phyloP scores from a whole-genome alignment of 53 echinoderm and acorn worm genomes.

The Holothuria leucospilota region DNA sequence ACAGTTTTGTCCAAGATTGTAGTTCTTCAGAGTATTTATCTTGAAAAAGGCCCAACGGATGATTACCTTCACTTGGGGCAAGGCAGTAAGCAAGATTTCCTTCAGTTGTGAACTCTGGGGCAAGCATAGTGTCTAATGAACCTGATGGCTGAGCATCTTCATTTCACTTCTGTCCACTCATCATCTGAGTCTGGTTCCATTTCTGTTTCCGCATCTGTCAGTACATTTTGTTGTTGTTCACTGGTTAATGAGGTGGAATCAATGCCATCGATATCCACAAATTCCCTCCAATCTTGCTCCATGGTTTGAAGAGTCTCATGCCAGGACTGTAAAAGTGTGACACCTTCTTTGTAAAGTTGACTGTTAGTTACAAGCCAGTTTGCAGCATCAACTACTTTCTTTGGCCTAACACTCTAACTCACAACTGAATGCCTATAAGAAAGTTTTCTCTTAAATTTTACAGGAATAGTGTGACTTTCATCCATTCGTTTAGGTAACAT shows the following conservation, averaged over 20 bases:
- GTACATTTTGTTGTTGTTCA: neutral
- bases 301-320: neutral
- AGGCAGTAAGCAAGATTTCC: slow-evolving; percentile 30
- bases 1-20: no score
- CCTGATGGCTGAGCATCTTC: slow-evolving; percentile 32
- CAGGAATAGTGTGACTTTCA: slow-evolving; percentile 43
- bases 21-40: slow-evolving; percentile 54
- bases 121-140: slow-evolving; percentile 54
- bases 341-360: slow-evolving; percentile 49
- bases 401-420: slow-evolving; percentile 55
- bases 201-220: neutral
- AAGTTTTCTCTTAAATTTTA: slow-evolving; percentile 64
- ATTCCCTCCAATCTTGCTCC: slow-evolving; percentile 27
- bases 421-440: slow-evolving; percentile 34
- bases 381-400: slow-evolving; percentile 58
- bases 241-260: rapidly evolving
- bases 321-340: neutral
- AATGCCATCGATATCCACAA: neutral
- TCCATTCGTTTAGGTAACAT: slow-evolving; percentile 42
- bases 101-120: slow-evolving; percentile 9
- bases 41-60: slow-evolving; percentile 58
- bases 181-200: slow-evolving; percentile 53
- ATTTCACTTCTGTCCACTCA: slow-evolving; percentile 53
- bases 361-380: slow-evolving; percentile 45
- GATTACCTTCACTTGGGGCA: slow-evolving; percentile 60